Percentiles rank a stretch among this genome's conserved stretches.
These are phyloP conservation scores for Scolanthus callimorphus DNA, from an alignment of 92 coral and sea anemone species.

Conservation along the genomic window DNA sequence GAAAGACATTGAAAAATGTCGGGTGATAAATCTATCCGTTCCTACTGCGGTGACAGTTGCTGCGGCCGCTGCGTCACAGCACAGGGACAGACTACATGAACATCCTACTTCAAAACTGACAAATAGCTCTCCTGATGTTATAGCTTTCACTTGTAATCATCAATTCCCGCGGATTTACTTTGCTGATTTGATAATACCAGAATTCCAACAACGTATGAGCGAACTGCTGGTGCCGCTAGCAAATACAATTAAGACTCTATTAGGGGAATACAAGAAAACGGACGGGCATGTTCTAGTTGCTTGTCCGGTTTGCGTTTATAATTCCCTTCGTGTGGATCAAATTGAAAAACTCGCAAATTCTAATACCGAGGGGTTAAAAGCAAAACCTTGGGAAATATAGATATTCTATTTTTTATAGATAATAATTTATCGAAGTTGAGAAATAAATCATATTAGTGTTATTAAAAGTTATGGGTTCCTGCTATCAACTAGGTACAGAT, in stretches of 20 bases:
- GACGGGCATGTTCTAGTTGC: slow-evolving; percentile 67
- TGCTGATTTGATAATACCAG: slow-evolving; percentile 75
- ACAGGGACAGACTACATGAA: slow-evolving; percentile 48
- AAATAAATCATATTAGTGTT: too few species aligned
- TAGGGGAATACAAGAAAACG: slow-evolving; percentile 48
- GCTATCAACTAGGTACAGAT: too few species aligned
- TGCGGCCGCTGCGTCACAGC: slow-evolving; percentile 89
- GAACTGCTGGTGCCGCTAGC: slow-evolving; percentile 67
- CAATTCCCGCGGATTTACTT: slow-evolving; percentile 85
- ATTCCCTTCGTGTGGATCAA: slow-evolving; percentile 82
- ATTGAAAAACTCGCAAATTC: slow-evolving; percentile 22
- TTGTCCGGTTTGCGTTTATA: slow-evolving; percentile 94
- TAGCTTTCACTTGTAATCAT: slow-evolving; percentile 88
- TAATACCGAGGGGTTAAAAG: slow-evolving; percentile 21
- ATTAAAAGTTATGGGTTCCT: too few species aligned
- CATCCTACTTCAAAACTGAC: slow-evolving; percentile 10
- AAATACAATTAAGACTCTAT: slow-evolving; percentile 61
- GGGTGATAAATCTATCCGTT: slow-evolving; percentile 62
- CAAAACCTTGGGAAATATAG: slow-evolving; percentile 66
- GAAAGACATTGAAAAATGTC: slow-evolving; percentile 71
- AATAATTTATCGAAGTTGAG: too few species aligned
- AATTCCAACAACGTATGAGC: slow-evolving; percentile 88
- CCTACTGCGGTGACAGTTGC: slow-evolving; percentile 88
- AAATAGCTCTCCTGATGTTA: slow-evolving; percentile 51
- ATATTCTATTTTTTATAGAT: too few species aligned